Evolutionary conservation across 1,140 invertebrate genomes (phyloP).

Genomic region (Pogonomyrmex barbatus): DNA sequence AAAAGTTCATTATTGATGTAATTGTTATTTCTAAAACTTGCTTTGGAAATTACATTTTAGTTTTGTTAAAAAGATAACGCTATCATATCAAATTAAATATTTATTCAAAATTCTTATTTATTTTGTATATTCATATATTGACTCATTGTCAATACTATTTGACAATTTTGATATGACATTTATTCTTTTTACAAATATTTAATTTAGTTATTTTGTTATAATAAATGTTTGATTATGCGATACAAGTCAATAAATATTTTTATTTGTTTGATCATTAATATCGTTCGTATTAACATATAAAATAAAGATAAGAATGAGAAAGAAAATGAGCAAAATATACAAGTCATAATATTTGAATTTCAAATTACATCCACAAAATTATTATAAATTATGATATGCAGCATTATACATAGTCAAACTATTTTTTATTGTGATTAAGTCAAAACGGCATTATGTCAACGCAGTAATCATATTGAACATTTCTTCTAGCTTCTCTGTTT

Average conservation of each 20-base stretch:
- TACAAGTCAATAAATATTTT: not conserved
- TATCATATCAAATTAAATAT: not conserved
- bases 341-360: not conserved
- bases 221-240: not conserved
- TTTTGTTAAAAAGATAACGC: too few relatives aligned
- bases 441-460: not conserved
- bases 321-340: not conserved
- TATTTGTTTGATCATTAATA: not conserved
- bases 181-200: not conserved
- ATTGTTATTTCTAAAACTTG: not conserved
- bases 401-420: not conserved
- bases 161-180: not conserved
- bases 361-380: not conserved
- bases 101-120: not conserved
- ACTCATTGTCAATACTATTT: not conserved
- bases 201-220: not conserved
- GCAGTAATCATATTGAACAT: slow-evolving; percentile 45
- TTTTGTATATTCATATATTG: not conserved
- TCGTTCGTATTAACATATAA: not conserved
- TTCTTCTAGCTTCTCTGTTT: slow-evolving; percentile 47
- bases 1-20: not conserved
- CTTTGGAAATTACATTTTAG: not conserved
- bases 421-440: not conserved
- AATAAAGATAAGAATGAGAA: not conserved
- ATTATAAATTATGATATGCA: not conserved